These are phyloP conservation scores for Coracias cyanogaster DNA, from an alignment of 2,797 vertebrate species.

Conservation along the genomic window DNA sequence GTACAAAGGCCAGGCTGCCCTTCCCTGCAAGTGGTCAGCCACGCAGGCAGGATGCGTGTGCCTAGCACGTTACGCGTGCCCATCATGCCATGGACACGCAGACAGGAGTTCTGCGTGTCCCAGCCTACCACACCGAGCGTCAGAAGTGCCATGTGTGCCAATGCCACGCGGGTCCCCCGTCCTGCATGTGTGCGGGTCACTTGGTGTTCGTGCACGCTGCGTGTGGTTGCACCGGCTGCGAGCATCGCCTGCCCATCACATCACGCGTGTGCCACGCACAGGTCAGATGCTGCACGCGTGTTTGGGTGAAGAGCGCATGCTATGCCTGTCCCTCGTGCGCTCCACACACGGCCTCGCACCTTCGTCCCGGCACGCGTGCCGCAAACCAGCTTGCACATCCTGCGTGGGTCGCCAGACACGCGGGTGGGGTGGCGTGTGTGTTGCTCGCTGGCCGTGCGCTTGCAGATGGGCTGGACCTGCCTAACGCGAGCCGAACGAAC, in stretches of 20 bases:
- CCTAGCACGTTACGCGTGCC: neutral
- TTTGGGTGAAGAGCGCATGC: neutral
- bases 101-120: neutral
- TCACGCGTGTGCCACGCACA: neutral
- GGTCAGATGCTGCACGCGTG: rapidly evolving
- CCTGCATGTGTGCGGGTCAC: neutral
- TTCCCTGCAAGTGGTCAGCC: neutral
- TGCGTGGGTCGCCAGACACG: neutral
- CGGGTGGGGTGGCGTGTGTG: neutral
- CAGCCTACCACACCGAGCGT: neutral
- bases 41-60: rapidly evolving
- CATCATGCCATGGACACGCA: rapidly evolving
- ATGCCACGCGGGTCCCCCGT: rapidly evolving
- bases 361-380: rapidly evolving
- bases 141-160: neutral
- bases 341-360: rapidly evolving
- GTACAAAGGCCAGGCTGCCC: neutral
- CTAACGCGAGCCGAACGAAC: conserved; percentile 99
- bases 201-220: rapidly evolving
- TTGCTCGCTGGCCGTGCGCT: neutral
- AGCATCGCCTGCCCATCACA: neutral
- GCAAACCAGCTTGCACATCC: neutral
- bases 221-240: neutral
- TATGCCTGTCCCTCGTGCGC: rapidly evolving
- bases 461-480: conserved; percentile 91